phyloP scores from a whole-genome alignment of 2,113 vertebrate genomes.

The Notarius lentiginosus region DNA sequence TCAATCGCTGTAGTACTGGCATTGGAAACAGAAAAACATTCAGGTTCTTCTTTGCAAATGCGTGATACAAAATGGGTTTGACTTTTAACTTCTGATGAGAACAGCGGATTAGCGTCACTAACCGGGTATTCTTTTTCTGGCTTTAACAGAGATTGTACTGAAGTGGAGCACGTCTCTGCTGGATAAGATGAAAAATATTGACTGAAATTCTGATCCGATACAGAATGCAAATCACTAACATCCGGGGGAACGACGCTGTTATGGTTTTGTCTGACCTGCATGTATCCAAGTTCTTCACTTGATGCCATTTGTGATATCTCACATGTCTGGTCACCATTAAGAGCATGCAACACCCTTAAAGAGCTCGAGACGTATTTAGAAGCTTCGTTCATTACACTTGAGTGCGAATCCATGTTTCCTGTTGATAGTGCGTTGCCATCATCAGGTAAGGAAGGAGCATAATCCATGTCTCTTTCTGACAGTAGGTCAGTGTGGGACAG shows the following conservation, averaged over 20 bases:
- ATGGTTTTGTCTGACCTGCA: conserved; percentile 57
- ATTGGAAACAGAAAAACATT: conserved; percentile 38
- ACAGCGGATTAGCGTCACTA: conserved; percentile 21
- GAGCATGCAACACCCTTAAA: conserved; percentile 73
- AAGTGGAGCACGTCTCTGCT: conserved; percentile 17
- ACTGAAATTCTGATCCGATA: conserved; percentile 31
- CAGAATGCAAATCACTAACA: conserved; percentile 24
- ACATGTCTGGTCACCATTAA: conserved; percentile 72
- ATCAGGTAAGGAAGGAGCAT: conserved; percentile 60
- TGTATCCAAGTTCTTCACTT: conserved; percentile 56
- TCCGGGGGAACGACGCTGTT: conserved; percentile 52
- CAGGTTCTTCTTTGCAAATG: conserved; percentile 44
- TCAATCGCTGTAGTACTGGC: conserved; percentile 1
- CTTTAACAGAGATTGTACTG: conserved; percentile 36
- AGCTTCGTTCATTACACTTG: conserved; percentile 70
- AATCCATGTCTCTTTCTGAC: conserved; percentile 60
- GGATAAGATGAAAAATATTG: conserved; percentile 41
- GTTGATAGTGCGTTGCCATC: conserved; percentile 51
- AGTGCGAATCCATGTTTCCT: conserved; percentile 67
- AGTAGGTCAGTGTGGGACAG: conserved; percentile 59
- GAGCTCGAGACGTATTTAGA: conserved; percentile 77
- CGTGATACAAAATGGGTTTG: conserved; percentile 23
- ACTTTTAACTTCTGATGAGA: conserved; percentile 45
- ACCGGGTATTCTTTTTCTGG: conserved; percentile 41
- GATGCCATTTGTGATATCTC: conserved; percentile 65